These are phyloP conservation scores for Cryptomyrus ogoouensis DNA, from an alignment of 2,113 vertebrate genomes.

Conservation along the genomic window DNA sequence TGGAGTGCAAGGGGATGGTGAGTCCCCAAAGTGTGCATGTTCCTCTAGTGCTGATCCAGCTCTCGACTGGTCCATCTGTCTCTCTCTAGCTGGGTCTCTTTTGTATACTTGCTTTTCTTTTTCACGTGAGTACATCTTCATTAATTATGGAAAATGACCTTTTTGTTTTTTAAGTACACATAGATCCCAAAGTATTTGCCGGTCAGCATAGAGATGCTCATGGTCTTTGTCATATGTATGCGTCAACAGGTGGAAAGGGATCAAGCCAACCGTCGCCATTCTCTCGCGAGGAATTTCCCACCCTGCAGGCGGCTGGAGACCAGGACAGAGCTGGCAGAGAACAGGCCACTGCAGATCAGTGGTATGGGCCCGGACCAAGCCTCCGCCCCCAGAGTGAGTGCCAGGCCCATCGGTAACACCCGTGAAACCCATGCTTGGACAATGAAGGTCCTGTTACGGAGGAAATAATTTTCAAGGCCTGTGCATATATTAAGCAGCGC, in stretches of 20 bases:
- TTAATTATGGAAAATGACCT: not conserved
- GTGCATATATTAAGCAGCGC: not conserved
- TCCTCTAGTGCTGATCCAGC: not conserved
- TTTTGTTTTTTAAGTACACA: not conserved
- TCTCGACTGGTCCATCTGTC: not conserved
- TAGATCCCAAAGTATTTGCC: too few species aligned
- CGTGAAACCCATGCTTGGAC: not conserved
- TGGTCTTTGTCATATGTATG: not conserved
- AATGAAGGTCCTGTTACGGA: not conserved
- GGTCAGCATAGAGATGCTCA: not conserved
- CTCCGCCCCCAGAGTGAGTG: slow-evolving; percentile 90
- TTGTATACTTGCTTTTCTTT: not conserved
- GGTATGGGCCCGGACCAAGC: slow-evolving; percentile 96
- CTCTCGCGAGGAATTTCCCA: slow-evolving; percentile 98
- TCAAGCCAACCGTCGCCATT: slow-evolving; percentile 93
- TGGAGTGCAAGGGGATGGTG: slow-evolving; percentile 91
- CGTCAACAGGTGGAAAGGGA: slow-evolving; percentile 84
- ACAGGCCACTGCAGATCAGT: slow-evolving; percentile 91
- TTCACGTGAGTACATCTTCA: not conserved
- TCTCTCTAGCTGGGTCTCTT: not conserved
- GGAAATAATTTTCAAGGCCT: not conserved
- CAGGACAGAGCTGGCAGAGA: slow-evolving; percentile 92
- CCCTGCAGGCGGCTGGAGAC: slow-evolving; percentile 95
- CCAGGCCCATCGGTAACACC: not conserved
- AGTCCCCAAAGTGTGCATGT: slow-evolving; percentile 28